Evolutionary conservation across 2,797 vertebrate genomes (phyloP).

Genomic region (Typhlichthys subterraneus): DNA sequence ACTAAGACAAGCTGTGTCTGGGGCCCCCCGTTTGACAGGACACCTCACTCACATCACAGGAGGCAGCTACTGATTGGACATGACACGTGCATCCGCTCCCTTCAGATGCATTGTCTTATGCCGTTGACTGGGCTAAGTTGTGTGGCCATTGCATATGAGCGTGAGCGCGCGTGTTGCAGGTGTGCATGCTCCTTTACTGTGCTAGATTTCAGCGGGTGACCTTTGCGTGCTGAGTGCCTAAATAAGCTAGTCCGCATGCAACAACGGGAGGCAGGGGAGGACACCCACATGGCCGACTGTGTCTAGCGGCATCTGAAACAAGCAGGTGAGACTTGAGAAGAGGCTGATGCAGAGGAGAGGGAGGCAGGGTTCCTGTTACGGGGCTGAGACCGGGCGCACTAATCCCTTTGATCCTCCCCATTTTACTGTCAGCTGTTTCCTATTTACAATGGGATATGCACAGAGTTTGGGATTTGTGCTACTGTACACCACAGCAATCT

Average conservation of each 20-base stretch:
- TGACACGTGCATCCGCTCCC: constrained; percentile 72
- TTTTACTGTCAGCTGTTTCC: constrained; percentile 80
- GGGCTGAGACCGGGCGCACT: constrained; percentile 70
- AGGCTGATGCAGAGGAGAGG: constrained; percentile 46
- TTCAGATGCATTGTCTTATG: constrained; percentile 64
- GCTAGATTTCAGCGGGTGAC: constrained; percentile 55
- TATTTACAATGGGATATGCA: constrained; percentile 68
- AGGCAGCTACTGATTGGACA: constrained; percentile 65
- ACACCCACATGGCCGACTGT: constrained; percentile 14
- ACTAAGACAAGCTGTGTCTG: constrained; percentile 65
- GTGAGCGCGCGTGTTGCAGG: neutral
- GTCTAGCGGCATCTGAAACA: constrained; percentile 16
- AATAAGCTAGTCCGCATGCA: constrained; percentile 53
- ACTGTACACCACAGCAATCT: constrained; percentile 72
- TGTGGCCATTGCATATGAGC: neutral
- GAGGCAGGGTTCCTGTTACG: constrained; percentile 67
- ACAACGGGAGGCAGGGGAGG: constrained; percentile 38
- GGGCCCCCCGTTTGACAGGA: constrained; percentile 61
- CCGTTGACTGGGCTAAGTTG: constrained; percentile 63
- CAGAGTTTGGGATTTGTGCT: constrained; percentile 76
- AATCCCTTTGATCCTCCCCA: constrained; percentile 72
- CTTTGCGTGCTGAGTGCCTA: constrained; percentile 42
- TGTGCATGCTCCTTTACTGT: neutral
- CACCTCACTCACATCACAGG: constrained; percentile 74
- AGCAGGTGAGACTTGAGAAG: constrained; percentile 45